Evolutionary conservation across 37 sponge, comb jelly and placozoan genomes (phyloP).

Genomic region (Aphrocallistes beatrix): DNA sequence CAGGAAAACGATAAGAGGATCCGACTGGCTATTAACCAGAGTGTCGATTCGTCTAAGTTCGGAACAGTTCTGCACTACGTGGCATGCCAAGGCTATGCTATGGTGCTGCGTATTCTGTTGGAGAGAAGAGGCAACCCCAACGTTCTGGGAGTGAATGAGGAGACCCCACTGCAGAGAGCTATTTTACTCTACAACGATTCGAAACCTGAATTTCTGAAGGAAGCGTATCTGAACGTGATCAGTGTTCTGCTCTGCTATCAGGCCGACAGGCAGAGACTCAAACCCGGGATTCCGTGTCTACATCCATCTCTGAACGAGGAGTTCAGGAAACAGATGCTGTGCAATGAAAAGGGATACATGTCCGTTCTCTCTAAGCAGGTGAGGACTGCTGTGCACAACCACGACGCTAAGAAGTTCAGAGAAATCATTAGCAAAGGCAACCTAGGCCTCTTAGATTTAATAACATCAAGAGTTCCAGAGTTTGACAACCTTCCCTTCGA

Average conservation of each 20-base stretch:
- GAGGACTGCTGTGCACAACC: background rate
- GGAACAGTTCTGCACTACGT: background rate
- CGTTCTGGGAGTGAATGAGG: background rate
- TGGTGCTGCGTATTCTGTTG: background rate
- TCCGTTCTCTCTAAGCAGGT: background rate
- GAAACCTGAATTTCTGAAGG: background rate
- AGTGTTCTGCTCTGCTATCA: background rate
- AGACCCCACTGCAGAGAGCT: background rate
- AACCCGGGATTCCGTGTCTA: background rate
- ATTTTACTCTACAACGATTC: background rate
- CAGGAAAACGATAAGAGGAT: background rate
- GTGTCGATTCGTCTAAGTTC: background rate
- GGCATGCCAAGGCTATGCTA: background rate
- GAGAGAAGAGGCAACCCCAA: background rate
- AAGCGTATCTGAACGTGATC: background rate
- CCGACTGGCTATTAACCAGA: background rate
- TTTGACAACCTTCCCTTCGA: slow-evolving; percentile 3
- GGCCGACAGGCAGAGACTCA: slow-evolving; percentile 4
- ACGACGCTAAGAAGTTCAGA: background rate
- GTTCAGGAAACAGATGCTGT: background rate
- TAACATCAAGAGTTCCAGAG: background rate
- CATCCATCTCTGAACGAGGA: background rate
- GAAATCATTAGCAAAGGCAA: background rate
- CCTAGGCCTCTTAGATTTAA: background rate
- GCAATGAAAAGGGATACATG: background rate